phyloP scores from a whole-genome alignment of 2,797 vertebrate species.

The Alauda arvensis region DNA sequence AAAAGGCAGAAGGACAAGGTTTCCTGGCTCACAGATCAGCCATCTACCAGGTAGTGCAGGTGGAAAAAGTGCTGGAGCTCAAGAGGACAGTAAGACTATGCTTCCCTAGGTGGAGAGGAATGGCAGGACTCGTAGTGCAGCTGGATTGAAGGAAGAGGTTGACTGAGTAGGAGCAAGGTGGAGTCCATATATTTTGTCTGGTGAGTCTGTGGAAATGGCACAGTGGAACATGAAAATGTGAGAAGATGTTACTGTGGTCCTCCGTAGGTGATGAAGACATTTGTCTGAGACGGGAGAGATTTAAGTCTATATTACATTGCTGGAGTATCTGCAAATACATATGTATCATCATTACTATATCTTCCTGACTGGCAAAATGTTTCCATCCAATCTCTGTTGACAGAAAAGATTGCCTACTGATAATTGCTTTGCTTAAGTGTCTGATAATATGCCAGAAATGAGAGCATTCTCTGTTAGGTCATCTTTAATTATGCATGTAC shows the following conservation, averaged over 20 bases:
- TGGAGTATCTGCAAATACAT: conserved; percentile 55
- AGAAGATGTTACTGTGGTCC: neutral
- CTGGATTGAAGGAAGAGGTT: neutral
- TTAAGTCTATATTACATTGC: conserved; percentile 22
- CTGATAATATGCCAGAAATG: conserved; percentile 77
- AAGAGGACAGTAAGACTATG: neutral
- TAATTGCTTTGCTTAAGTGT: conserved; percentile 78
- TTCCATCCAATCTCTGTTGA: conserved; percentile 71
- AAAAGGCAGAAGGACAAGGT: neutral
- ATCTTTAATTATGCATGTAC: conserved; percentile 77
- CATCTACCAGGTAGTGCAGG: neutral
- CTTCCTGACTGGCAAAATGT: conserved; percentile 66
- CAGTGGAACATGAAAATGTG: neutral
- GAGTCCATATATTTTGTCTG: neutral
- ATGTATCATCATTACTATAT: conserved; percentile 45
- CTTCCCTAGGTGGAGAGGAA: neutral
- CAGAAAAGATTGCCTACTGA: conserved; percentile 74
- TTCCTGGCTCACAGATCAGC: neutral
- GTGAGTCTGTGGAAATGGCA: neutral
- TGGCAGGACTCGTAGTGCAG: neutral
- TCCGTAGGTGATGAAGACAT: neutral
- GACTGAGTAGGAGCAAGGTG: neutral
- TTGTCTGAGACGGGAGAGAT: neutral
- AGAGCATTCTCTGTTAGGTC: conserved; percentile 75
- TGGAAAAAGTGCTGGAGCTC: neutral